Evolutionary conservation across 2,888 invertebrate genomes (phyloP), one percentile per base, ranked within the genome.

Genomic region (Phrixothrix hirtus): DNA sequence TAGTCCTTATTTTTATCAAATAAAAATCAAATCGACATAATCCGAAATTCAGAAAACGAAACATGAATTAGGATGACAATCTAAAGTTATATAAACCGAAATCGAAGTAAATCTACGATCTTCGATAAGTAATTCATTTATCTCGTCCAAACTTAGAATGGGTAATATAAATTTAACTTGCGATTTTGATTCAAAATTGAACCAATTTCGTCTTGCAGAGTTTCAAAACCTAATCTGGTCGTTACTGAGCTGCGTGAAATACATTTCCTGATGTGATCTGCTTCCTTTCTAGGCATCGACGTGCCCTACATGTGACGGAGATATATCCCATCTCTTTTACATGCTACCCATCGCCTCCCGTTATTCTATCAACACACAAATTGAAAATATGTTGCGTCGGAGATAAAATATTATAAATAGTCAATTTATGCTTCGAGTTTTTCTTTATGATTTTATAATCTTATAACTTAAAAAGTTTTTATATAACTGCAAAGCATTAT

Each of bases 331-430:
- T 47, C 47, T 42, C 50, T 44, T 55, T 58, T 45, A 34, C 42
- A 32, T 37, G 39, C 42, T 38, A 46, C 41, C 46, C 38, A 42
- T 43, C 57, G 38, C 43, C 52, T 31, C 37, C 39, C 51, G 46
- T 27, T n/a, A 37, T 54, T 51, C 44, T 49, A 55, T 59, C 57
- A 55, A 55, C 57, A 53, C 54, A 50, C 49, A 61, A 59, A 61
- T 61, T 61, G 61, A 57, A 61, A 61, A 59, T 55, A 59, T 59
- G 59, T 58, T 61, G 51, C 54, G 50, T 49, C 43, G 50, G 52
- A 57, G 55, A 61, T 59, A 56, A 53, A 57, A 56, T 59, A 59
- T 61, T 59, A 61, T 59, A 61, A 61, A 61, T 54, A 59, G 58
- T 53, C 53, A 44, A 53, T 53, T 53, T 48, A 36, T 48, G 29